phyloP scores from a whole-genome alignment of 2,797 vertebrate genomes.

The Gastrophryne carolinensis region DNA sequence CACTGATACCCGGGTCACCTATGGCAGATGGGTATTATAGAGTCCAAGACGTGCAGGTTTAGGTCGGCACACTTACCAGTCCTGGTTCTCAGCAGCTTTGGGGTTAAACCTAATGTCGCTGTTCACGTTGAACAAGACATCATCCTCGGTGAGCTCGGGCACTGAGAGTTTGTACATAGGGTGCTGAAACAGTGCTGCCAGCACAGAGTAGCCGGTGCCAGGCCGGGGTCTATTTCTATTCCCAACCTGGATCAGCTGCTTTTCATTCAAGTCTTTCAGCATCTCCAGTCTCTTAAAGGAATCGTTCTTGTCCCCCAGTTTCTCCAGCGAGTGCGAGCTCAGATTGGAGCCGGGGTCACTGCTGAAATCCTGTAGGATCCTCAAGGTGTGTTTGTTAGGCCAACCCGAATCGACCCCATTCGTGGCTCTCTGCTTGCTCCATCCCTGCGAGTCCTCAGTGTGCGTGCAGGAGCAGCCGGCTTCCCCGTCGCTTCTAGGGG shows the following conservation, averaged over 20 bases:
- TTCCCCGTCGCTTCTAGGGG: constrained; percentile 59
- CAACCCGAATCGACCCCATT: constrained; percentile 71
- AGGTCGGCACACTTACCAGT: constrained; percentile 79
- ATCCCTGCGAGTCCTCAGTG: constrained; percentile 73
- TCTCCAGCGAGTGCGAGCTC: constrained; percentile 82
- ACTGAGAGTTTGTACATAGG: constrained; percentile 76
- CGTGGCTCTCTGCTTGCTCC: constrained; percentile 70
- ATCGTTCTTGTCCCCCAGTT: constrained; percentile 65
- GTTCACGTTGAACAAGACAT: constrained; percentile 92
- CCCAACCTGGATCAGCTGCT: constrained; percentile 63
- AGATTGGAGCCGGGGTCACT: constrained; percentile 89
- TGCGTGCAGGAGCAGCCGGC: constrained; percentile 84
- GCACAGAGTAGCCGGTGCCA: constrained; percentile 65
- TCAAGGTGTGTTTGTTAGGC: constrained; percentile 91
- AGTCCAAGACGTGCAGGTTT: no score
- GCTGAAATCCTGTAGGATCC: constrained; percentile 94
- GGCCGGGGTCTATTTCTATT: constrained; percentile 49
- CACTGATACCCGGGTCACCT: no score
- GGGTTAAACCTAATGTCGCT: constrained; percentile 92
- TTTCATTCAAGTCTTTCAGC: constrained; percentile 61
- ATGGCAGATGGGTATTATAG: no score
- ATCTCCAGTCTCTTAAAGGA: constrained; percentile 60
- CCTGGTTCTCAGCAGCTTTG: constrained; percentile 80
- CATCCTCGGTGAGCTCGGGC: constrained; percentile 80
- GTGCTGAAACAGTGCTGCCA: constrained; percentile 83